phyloP scores from a whole-genome alignment of 1,140 invertebrate genomes.

The Drosophila novamexicana region DNA sequence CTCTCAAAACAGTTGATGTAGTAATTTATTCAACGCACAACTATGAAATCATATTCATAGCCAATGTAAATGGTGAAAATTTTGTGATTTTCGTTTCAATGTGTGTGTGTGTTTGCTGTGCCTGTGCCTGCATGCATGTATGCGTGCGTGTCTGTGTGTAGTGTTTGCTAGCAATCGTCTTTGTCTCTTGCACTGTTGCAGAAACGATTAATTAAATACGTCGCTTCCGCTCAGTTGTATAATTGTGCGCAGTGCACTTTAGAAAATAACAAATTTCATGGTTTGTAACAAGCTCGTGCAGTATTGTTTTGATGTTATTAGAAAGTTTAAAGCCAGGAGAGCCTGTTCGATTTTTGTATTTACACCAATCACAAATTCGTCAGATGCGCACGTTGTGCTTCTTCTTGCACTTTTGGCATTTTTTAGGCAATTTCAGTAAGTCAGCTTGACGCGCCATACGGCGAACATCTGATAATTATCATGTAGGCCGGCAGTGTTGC shows the following conservation, averaged over 20 bases:
- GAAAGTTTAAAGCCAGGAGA: constrained; percentile 18
- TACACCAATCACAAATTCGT: constrained; percentile 46
- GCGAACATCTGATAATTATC: constrained; percentile 43
- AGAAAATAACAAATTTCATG: not conserved
- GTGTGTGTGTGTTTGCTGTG: constrained; percentile 17
- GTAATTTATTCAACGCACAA: constrained; percentile 1
- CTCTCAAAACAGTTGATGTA: not conserved
- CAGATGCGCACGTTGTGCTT: constrained; percentile 59
- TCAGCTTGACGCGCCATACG: constrained; percentile 29
- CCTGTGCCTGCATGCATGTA: not conserved
- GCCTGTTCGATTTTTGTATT: constrained; percentile 64
- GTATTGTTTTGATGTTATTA: constrained; percentile 38
- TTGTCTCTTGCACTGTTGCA: constrained; percentile 37
- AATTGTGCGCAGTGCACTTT: not conserved
- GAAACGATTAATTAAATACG: constrained; percentile 30
- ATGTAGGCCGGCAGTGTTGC: constrained; percentile 11
- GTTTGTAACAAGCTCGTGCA: constrained; percentile 2
- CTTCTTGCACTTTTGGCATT: constrained; percentile 42
- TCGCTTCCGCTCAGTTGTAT: constrained; percentile 5
- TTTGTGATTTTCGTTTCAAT: constrained; percentile 47
- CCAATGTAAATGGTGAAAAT: constrained; percentile 42
- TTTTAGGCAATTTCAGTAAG: constrained; percentile 35
- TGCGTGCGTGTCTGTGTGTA: constrained; percentile 16
- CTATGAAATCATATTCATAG: constrained; percentile 29
- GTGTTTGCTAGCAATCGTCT: constrained; percentile 37